Conservation (phyloP, 2,888 invertebrate species). For the Ctena decussata region DNA sequence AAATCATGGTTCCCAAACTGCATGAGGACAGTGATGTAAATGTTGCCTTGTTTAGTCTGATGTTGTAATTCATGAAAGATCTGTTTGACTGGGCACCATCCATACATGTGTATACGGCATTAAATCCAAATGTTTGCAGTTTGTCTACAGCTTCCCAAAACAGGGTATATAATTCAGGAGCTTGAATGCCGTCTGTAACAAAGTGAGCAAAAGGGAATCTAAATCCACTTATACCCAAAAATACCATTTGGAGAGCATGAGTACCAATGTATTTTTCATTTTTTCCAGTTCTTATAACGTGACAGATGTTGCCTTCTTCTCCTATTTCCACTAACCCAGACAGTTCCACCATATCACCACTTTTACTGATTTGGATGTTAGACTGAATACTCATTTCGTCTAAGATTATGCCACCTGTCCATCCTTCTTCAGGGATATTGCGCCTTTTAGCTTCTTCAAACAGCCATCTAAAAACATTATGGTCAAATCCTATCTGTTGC, state of each 20-base stretch:
- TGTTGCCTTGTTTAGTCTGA: conserved; percentile 2
- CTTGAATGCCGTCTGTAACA: conserved; percentile 17
- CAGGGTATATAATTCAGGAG: conserved; percentile 20
- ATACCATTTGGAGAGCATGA: conserved; percentile 33
- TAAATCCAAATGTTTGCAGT: conserved; percentile 39
- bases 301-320: conserved; percentile 16
- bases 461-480: conserved; percentile 31
- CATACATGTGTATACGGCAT: conserved; percentile 34
- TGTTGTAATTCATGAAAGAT: conserved; percentile 41
- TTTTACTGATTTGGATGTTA: conserved; percentile 39
- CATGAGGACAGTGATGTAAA: conserved; percentile 29
- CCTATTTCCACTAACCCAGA: conserved; percentile 30
- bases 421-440: conserved; percentile 22
- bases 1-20: conserved; percentile 25
- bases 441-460: conserved; percentile 6
- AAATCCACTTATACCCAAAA: conserved; percentile 30
- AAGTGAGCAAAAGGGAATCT: conserved; percentile 37
- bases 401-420: conserved; percentile 31
- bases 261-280: conserved; percentile 35
- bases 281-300: conserved; percentile 28
- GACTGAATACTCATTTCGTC: conserved; percentile 51
- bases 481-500: conserved; percentile 39
- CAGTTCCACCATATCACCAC: conserved; percentile 41
- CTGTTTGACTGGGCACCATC: conserved; percentile 46
- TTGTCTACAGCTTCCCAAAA: conserved; percentile 39